Evolutionary conservation across 1,140 invertebrate species (phyloP).

Genomic region (Drosophila kohkoa): DNA sequence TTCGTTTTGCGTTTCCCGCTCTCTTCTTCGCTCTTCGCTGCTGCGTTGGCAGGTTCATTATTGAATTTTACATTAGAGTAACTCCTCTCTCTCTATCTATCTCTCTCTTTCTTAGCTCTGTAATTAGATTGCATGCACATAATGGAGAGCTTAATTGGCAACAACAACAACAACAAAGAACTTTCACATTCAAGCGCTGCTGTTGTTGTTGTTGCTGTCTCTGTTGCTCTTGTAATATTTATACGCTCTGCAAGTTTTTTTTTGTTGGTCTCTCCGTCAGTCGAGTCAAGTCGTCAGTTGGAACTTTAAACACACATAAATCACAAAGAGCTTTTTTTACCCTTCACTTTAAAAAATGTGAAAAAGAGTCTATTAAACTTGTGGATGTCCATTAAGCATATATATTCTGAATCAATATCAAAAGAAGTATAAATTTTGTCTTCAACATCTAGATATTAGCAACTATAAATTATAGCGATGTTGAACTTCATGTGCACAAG

Average conservation of each 20-base stretch:
- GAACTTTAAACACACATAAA: conserved; percentile 5
- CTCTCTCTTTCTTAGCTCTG: conserved; percentile 1
- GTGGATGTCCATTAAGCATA: no score
- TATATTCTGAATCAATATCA: no score
- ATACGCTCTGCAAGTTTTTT: conserved; percentile 14
- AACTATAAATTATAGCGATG: no score
- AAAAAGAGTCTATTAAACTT: no score
- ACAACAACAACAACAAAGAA: conserved; percentile 18
- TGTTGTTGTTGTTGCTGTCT: conserved; percentile 5
- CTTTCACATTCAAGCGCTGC: conserved; percentile 39
- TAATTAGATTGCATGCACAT: conserved; percentile 54
- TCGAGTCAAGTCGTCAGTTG: conserved; percentile 3
- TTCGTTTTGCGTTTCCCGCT: conserved; percentile 8
- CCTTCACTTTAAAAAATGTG: no score
- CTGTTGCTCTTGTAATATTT: conserved; percentile 10
- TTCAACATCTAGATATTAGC: no score
- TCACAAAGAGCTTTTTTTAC: conserved; percentile 30
- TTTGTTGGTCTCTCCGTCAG: conserved; percentile 9
- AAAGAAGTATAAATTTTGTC: no score
- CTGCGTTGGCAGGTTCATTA: conserved; percentile 44
- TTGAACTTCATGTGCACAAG: no score
- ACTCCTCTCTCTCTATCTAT: no score
- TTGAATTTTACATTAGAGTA: conserved; percentile 37
- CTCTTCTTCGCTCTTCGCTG: conserved; percentile 1
- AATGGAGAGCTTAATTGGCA: conserved; percentile 27